A percentile compares a stretch with the other conserved stretches of the same genome.
Evolutionary conservation across 2,888 invertebrate genomes (phyloP).

Genomic region (Drosophila yooni): DNA sequence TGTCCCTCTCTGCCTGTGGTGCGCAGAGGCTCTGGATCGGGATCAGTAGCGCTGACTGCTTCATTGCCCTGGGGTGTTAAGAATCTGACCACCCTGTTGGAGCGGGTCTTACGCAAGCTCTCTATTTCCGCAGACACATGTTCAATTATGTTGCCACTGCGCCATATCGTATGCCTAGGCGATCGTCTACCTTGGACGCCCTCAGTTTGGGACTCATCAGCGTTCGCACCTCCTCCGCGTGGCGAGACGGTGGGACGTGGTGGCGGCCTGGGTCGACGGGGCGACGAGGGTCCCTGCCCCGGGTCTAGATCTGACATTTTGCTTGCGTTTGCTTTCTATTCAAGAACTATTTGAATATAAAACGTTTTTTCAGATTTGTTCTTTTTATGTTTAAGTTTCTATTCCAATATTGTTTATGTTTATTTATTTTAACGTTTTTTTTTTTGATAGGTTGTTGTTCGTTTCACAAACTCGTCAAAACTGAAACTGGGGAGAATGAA

Average conservation of each 20-base stretch:
- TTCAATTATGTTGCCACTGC: not conserved
- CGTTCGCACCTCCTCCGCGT: not conserved
- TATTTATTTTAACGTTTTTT: not conserved
- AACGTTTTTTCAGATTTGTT: not conserved
- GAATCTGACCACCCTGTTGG: not conserved
- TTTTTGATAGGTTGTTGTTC: constrained; percentile 1
- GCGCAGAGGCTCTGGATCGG: not conserved
- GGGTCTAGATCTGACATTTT: constrained; percentile 25
- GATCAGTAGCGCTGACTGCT: not conserved
- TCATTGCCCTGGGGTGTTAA: not conserved
- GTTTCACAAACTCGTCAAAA: constrained; percentile 20
- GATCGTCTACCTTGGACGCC: not conserved
- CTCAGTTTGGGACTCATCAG: not conserved
- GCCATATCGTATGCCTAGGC: not conserved
- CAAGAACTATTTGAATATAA: not conserved
- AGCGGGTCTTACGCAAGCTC: not conserved
- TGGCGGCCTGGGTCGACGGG: not conserved
- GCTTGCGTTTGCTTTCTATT: not conserved
- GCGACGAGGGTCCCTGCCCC: not conserved
- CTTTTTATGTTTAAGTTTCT: not conserved
- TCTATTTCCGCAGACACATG: not conserved
- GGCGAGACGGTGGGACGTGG: not conserved
- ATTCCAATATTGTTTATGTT: not conserved
- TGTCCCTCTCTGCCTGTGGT: not conserved
- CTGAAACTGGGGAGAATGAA: constrained; percentile 11